Base-by-base conservation (phyloP, 2,888 invertebrate species). In the Julus scandinavius region DNA sequence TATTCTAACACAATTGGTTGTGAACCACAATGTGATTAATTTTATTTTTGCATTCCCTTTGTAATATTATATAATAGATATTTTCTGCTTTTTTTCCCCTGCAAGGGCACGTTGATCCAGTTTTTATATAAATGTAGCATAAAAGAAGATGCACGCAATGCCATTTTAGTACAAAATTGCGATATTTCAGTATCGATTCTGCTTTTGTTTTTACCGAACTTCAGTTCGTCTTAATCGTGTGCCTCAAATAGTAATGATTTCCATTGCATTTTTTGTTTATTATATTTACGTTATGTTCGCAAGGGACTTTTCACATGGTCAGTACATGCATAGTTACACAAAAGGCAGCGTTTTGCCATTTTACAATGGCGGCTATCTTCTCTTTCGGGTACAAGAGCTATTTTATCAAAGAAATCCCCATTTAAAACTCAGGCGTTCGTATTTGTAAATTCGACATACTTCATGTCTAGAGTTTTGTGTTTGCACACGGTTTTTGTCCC, bases 41-140 rank as follows among this genome's bases (percentile, higher is more conserved):
- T 72, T 80, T 80, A 80, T 80, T 80, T 80, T 80, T 80, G 80
- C 80, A 80, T 80, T 80, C 80, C 80, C 29, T 80, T 80, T 80
- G 3, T 80, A 80, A 38, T 80, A 13, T 80, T 38, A 29, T 20
- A 29, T 2, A 38, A 29, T 29, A 63, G 38, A 13, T 15, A 40
- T 38, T 80, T 38, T 38, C 80, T 38, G 80, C 40, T 38, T 80
- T 38, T 80, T 80, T 80, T 15, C 54, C 54, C 80, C 5, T 29
- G 38, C 80, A 38, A 80, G 38, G 29, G 9, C 72, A 72, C 72
- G 5, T 29, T 7, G 72, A 11, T 80, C 80, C 80, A 80, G 29
- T 80, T 80, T 80, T 80, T 11, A 63, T 63, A 63, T 20, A 17
- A n/a, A 63, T 7, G 63, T 63, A 63, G 63, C 20, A 20, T 63